These are phyloP conservation scores for Poecilobothrus nobilitatus DNA, from an alignment of 2,888 invertebrate species.

Conservation along the genomic window DNA sequence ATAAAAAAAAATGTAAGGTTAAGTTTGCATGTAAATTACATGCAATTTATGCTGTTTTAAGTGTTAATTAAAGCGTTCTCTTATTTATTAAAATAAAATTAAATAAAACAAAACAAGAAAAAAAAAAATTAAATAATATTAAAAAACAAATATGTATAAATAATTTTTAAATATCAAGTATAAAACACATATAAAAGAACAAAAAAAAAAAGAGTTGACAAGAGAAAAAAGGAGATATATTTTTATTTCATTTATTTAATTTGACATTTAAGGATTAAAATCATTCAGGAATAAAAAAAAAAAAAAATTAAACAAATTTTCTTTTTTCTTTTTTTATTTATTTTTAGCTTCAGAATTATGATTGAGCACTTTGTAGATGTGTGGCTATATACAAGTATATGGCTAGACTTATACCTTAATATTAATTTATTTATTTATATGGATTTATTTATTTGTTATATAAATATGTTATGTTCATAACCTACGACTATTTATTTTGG, in stretches of 20 bases:
- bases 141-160: not conserved
- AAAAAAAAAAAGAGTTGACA: not conserved
- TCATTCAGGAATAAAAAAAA: conserved; percentile 3
- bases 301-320: no score
- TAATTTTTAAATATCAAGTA: not conserved
- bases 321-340: no score
- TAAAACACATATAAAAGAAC: no score
- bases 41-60: conserved; percentile 1
- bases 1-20: not conserved
- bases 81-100: not conserved
- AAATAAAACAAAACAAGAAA: not conserved
- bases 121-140: not conserved
- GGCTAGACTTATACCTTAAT: no score
- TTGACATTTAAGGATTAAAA: not conserved
- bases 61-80: conserved; percentile 6
- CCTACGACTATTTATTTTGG: no score
- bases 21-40: conserved; percentile 1
- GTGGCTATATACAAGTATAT: no score
- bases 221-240: not conserved
- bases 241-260: not conserved
- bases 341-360: no score
- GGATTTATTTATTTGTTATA: no score
- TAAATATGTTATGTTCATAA: no score
- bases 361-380: no score
- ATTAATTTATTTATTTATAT: no score